Percentiles rank a stretch among this genome's conserved stretches.
These are phyloP conservation scores for Pygoscelis adeliae DNA, from an alignment of 2,113 vertebrate species.

Conservation along the genomic window DNA sequence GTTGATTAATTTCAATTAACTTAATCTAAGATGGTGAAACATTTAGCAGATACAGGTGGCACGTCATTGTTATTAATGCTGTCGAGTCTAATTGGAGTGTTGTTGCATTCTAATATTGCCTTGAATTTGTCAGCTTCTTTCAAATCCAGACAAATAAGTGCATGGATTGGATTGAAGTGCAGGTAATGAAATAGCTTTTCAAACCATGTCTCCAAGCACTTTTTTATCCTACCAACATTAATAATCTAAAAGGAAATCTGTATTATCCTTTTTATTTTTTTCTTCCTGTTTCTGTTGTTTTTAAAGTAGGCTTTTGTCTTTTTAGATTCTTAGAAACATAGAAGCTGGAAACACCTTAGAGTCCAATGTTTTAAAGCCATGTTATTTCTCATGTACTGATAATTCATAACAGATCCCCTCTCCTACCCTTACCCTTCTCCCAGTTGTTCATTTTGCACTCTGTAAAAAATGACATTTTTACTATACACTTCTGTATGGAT, in stretches of 20 bases:
- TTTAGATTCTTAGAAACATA: background rate
- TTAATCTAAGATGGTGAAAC: background rate
- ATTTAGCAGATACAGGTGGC: background rate
- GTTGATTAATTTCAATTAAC: conserved; percentile 46
- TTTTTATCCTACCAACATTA: background rate
- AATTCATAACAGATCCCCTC: background rate
- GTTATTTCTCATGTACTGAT: background rate
- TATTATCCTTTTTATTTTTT: background rate
- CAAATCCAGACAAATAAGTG: conserved; percentile 11
- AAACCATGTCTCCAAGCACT: background rate
- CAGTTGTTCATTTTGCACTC: background rate
- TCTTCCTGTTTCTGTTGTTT: background rate
- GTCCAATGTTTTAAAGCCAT: background rate
- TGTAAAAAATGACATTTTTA: background rate
- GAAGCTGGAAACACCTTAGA: background rate
- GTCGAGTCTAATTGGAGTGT: background rate
- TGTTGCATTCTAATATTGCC: background rate
- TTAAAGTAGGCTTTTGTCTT: background rate
- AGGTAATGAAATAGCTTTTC: conserved; percentile 1
- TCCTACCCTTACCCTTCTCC: background rate
- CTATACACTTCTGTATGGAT: background rate
- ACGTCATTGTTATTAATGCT: background rate
- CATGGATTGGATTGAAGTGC: background rate
- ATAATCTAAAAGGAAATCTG: background rate
- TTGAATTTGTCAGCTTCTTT: conserved; percentile 17